Conservation (phyloP, 1,140 invertebrate species). For the Octopus sinensis region DNA sequence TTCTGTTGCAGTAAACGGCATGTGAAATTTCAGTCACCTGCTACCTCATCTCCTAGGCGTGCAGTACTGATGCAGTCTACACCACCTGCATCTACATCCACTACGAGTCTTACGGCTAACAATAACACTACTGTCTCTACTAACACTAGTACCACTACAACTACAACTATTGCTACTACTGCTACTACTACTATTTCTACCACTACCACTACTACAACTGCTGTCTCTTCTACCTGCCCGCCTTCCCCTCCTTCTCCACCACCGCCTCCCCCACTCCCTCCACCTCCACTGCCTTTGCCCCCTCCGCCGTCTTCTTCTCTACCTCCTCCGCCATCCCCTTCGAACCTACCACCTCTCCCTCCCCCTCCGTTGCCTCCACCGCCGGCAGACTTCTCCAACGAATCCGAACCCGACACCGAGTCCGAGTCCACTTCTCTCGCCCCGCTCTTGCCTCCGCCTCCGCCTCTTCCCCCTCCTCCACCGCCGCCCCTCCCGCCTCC, state of each 20-base stretch:
- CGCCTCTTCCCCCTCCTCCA: slow-evolving; percentile 41
- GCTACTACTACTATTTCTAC: background rate
- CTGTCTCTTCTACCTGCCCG: slow-evolving; percentile 17
- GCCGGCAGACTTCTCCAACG: slow-evolving; percentile 1
- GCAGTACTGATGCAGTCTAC: slow-evolving; percentile 6
- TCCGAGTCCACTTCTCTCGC: slow-evolving; percentile 41
- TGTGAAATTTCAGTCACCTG: slow-evolving; percentile 16
- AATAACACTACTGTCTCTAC: background rate
- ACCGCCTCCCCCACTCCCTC: slow-evolving; percentile 16
- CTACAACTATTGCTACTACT: background rate
- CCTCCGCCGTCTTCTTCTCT: background rate
- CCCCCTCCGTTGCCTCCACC: slow-evolving; percentile 28
- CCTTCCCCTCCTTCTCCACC: slow-evolving; percentile 28
- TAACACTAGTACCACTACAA: background rate
- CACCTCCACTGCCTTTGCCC: slow-evolving; percentile 20
- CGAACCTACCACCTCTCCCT: slow-evolving; percentile 17
- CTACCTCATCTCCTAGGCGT: slow-evolving; percentile 20
- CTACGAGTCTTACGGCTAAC: background rate
- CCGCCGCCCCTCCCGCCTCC: slow-evolving; percentile 26
- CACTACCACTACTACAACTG: background rate
- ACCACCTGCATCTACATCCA: background rate
- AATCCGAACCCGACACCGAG: background rate
- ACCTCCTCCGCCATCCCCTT: slow-evolving; percentile 7
- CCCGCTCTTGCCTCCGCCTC: slow-evolving; percentile 57
- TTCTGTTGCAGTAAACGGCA: slow-evolving; percentile 25